Evolutionary conservation across 2,113 vertebrate genomes (phyloP).

Genomic region (Haemorhous mexicanus): DNA sequence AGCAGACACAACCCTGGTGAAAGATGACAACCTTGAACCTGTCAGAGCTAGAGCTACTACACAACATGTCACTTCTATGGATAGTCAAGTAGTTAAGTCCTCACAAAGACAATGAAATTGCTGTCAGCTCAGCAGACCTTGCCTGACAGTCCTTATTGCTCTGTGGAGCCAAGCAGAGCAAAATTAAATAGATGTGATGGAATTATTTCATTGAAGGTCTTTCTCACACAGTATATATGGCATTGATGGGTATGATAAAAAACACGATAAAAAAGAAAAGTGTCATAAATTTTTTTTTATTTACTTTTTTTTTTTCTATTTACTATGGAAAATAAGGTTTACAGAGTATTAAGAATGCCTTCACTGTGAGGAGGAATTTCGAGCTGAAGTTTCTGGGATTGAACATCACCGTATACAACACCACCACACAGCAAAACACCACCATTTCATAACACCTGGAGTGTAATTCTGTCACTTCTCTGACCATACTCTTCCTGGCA

Average conservation of each 20-base stretch:
- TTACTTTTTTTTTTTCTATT: neutral
- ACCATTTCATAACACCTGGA: neutral
- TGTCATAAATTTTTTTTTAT: neutral
- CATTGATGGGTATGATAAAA: neutral
- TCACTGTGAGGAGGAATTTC: neutral
- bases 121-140: neutral
- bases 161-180: neutral
- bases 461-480: neutral
- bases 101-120: neutral
- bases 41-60: neutral
- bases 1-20: neutral
- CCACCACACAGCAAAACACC: neutral
- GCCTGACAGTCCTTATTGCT: neutral
- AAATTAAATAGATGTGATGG: neutral
- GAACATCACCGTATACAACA: neutral
- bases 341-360: neutral
- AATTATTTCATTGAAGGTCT: neutral
- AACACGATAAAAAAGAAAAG: fast-evolving
- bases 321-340: neutral
- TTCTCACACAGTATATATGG: neutral
- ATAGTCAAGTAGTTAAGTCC: neutral
- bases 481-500: neutral
- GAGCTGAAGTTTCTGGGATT: neutral
- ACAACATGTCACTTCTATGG: neutral
- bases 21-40: neutral